phyloP scores from a whole-genome alignment of 2,888 invertebrate species.

The Aleiodes leptofemur region DNA sequence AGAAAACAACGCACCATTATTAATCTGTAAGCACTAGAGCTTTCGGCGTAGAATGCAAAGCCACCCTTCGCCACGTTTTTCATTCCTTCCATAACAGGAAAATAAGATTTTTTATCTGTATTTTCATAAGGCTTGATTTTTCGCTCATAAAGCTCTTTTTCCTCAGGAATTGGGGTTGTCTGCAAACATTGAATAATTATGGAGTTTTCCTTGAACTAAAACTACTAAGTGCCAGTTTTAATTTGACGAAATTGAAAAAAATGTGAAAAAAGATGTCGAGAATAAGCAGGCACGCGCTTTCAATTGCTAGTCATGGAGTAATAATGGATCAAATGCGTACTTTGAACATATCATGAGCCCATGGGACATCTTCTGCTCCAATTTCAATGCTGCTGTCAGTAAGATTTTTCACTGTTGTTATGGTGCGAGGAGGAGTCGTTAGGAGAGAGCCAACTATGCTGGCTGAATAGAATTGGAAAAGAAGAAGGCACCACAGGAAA shows the following conservation, averaged over 20 bases:
- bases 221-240: no score
- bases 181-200: conserved; percentile 60
- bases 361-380: conserved; percentile 68
- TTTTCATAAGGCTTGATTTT: conserved; percentile 75
- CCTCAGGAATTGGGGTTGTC: conserved; percentile 81
- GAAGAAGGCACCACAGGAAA: conserved; percentile 68
- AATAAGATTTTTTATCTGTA: conserved; percentile 63
- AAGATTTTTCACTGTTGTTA: conserved; percentile 66
- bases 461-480: conserved; percentile 72
- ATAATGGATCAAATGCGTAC: conserved; percentile 53
- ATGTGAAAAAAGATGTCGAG: no score
- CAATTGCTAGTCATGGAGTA: not conserved
- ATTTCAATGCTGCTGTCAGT: conserved; percentile 67
- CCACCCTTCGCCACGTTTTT: conserved; percentile 80
- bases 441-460: conserved; percentile 71
- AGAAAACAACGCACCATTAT: conserved; percentile 71
- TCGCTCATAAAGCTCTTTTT: conserved; percentile 78
- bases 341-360: conserved; percentile 67
- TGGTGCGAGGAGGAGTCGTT: conserved; percentile 67
- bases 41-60: conserved; percentile 84
- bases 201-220: not conserved
- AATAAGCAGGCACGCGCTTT: no score
- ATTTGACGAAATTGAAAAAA: no score
- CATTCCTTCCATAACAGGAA: conserved; percentile 78
- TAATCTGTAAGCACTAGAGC: conserved; percentile 81